Base-by-base conservation (phyloP, 2,797 vertebrate genomes). In the Lutjanus argentimaculatus region DNA sequence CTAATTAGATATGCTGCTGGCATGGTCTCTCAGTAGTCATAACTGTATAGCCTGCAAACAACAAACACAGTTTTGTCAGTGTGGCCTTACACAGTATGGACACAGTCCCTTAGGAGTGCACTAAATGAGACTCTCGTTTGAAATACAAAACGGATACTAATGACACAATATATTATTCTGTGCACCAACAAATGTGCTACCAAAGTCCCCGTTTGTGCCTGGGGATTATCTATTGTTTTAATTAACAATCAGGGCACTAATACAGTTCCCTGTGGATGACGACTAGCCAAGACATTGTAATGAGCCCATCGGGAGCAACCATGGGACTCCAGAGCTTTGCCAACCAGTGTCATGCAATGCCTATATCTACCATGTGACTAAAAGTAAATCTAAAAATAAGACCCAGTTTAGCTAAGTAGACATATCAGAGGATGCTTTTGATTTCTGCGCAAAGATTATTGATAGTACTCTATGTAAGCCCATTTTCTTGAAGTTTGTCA, bases 201-300 rank as follows among this genome's bases (percentile, higher is more conserved):
- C 77, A 89, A 88, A 84, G 86, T 69, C 72, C 30, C 72, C 64
- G 49, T 82, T 75, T 89, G 80, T 64, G 62, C 75, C 85, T 79
- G 21, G 84, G 91, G 80, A 88, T 82, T 88, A 83, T 82, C 77
- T 87, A 82, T 89, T 86, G 80, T 84, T 91, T 89, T 92, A 89
- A 91, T 93, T 93, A 91, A 78, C 58, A 88, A 82, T 25, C 49
- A 70, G 76, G 84, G 48, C 80, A 80, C 72, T 48, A 74, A 80
- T 72, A 63, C 40, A 63, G 63, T 51, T 89, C 81, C 74, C 79
- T 48, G 63, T 76, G 73, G 87, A 84, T 68, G 59, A 43, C 36
- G 73, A 82, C 51, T 76, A 62, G 68, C 68, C 63, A 86, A 85
- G 78, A 65, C 56, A 45, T 40, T 63, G 62, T 80, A 83, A 83